A percentile compares a stretch with the other conserved stretches of the same genome.
Evolutionary conservation across 2,888 invertebrate genomes (phyloP).

Genomic region (Glaucopsyche alexis): DNA sequence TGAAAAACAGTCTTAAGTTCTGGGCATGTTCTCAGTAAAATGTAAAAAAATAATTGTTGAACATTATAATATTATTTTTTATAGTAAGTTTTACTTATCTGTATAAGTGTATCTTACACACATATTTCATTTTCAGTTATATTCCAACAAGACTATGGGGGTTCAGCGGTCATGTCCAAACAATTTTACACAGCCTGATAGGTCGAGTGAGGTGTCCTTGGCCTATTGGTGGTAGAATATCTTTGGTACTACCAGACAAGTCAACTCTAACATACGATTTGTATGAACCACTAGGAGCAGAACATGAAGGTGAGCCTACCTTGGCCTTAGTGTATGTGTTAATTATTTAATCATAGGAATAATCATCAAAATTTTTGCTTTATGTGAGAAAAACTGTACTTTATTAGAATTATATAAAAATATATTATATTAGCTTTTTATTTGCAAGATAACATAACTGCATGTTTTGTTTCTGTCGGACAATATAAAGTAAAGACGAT

Average conservation of each 20-base stretch:
- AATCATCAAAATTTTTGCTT: too few species aligned
- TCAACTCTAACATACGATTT: conserved; percentile 95
- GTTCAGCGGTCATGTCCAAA: conserved; percentile 96
- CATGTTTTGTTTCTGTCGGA: too few species aligned
- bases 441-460: too few species aligned
- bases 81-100: too few species aligned
- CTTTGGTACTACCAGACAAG: conserved; percentile 87
- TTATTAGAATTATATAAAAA: too few species aligned
- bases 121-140: conserved; percentile 82
- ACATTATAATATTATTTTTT: too few species aligned
- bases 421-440: too few species aligned
- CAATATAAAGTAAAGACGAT: too few species aligned
- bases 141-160: conserved; percentile 95
- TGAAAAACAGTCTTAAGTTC: not conserved
- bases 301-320: conserved; percentile 82
- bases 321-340: not conserved
- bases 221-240: conserved; percentile 91
- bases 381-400: too few species aligned
- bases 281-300: conserved; percentile 88
- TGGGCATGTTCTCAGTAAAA: too few species aligned
- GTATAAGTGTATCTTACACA: not conserved
- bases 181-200: conserved; percentile 93
- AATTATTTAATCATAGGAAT: too few species aligned
- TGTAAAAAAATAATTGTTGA: too few species aligned
- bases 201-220: conserved; percentile 93